phyloP scores from a whole-genome alignment of 2,888 invertebrate genomes.

The Drosophila birchii region DNA sequence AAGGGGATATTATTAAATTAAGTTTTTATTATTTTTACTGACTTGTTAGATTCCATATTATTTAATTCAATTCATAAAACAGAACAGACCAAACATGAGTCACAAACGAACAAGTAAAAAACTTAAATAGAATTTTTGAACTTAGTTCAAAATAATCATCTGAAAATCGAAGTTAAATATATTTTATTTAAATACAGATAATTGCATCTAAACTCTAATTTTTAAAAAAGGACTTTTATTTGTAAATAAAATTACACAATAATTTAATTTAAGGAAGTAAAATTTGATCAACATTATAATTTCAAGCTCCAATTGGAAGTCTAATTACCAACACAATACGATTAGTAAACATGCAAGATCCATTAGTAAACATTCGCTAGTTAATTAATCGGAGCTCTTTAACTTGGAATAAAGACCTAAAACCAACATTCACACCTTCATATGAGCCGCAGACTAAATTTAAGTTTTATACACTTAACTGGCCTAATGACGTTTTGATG shows the following conservation, averaged over 20 bases:
- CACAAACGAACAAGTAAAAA: too few species aligned
- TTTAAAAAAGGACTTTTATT: not conserved
- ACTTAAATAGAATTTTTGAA: too few species aligned
- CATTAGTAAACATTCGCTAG: conserved; percentile 21
- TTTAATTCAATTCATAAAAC: too few species aligned
- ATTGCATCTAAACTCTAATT: not conserved
- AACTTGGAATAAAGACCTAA: conserved; percentile 27
- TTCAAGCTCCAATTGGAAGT: not conserved
- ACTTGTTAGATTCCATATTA: not conserved
- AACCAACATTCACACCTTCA: conserved; percentile 31
- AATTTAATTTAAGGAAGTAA: not conserved
- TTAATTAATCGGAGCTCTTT: conserved; percentile 39
- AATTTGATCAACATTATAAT: not conserved
- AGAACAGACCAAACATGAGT: too few species aligned
- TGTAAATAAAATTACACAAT: not conserved
- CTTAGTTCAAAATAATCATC: too few species aligned
- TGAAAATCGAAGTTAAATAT: too few species aligned
- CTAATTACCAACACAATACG: conserved; percentile 3
- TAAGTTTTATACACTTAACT: conserved; percentile 65
- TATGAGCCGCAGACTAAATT: conserved; percentile 44
- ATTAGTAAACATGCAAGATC: conserved; percentile 19
- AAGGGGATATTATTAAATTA: too few species aligned
- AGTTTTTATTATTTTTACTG: not conserved
- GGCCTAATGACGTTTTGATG: conserved; percentile 77
- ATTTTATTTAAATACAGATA: not conserved